Base-by-base conservation (phyloP, 2,113 vertebrate species). In the Colistium nudipinnis region DNA sequence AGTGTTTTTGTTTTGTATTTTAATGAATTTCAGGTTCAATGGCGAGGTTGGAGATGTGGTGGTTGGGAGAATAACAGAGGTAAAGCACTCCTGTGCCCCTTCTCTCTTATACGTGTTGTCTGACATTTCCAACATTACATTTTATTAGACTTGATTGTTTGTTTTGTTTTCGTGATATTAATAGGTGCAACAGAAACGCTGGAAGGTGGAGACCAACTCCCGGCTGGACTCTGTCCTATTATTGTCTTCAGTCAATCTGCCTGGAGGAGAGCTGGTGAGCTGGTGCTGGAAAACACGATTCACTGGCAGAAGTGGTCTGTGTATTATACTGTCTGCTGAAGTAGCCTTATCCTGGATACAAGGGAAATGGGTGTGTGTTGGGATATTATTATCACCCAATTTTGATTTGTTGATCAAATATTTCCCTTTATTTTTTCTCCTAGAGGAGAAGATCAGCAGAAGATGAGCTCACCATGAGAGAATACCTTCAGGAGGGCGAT, bases 141-240 rank as follows among this genome's bases (percentile, higher is more conserved):
- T 51, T 16, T 61, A 2, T 56, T 6, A 59, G 20, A 30, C 22
- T 56, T 22, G 39, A 10, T 22, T 1, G n/a, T 17, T 41, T 41
- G 19, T 3, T 6, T 57, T 5, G 36, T 2, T 16, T 19, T 14
- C 17, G 24, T 59, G 14, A 3, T 22, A 4, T 47, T 0, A 73
- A 4, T 31, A 98, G 98, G 98, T 98, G 28, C 98, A 98, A 39
- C 98, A 99, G 90, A 99, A 97, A 70, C 92, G 98, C 16, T 99
- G 98, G 98, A 99, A 99, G 81, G 95, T 99, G 56, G 97, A 99
- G 84, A 98, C 96, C 0, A 98, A 98, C 72, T 95, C 97, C 6
- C 90, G 97, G 11, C 88, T 99, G 39, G 98, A 99, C 81, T 99
- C 97, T 0, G 94, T 99, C 33, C 82, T 99, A 53, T 84, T 98